Evolutionary conservation across 1,140 invertebrate genomes (phyloP).

Genomic region (Habropoda laboriosa): DNA sequence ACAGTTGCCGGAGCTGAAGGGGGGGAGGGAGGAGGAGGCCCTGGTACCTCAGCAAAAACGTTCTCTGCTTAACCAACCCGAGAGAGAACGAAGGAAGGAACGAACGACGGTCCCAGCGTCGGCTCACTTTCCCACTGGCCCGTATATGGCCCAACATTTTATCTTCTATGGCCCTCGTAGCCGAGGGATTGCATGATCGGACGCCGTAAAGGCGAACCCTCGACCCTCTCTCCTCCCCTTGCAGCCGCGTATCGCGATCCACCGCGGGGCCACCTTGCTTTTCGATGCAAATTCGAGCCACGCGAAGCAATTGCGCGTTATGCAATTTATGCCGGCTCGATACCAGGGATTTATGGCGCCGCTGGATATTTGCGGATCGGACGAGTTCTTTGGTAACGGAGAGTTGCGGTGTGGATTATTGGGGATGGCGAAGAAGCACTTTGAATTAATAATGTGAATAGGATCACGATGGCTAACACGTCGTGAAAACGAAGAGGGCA

Average conservation of each 20-base stretch:
- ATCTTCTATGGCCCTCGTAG: conserved; percentile 58
- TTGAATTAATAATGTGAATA: too few species aligned
- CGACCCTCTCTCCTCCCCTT: conserved; percentile 4
- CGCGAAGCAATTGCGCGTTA: conserved; percentile 15
- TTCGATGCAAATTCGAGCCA: conserved; percentile 30
- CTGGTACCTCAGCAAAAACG: conserved; percentile 47
- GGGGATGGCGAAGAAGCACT: too few species aligned
- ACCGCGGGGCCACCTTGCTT: conserved; percentile 5
- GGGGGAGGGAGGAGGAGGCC: too few species aligned
- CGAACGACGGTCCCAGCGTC: conserved; percentile 25
- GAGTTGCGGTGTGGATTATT: too few species aligned
- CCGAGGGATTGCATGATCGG: conserved; percentile 50
- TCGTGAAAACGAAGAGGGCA: too few species aligned
- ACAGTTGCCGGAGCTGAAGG: conserved; percentile 49
- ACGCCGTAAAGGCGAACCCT: conserved; percentile 41
- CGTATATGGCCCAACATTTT: conserved; percentile 65
- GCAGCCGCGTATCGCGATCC: background rate
- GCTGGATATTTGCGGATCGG: background rate
- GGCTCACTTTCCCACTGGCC: conserved; percentile 59
- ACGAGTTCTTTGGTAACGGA: background rate
- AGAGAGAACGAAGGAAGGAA: too few species aligned
- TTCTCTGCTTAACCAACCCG: conserved; percentile 49
- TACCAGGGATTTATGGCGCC: background rate
- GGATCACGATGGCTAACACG: too few species aligned
- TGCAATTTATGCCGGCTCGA: background rate